Percentiles rank a stretch among this genome's conserved stretches.
Evolutionary conservation across 2,888 invertebrate genomes (phyloP).

Genomic region (Meandrusa payeni): DNA sequence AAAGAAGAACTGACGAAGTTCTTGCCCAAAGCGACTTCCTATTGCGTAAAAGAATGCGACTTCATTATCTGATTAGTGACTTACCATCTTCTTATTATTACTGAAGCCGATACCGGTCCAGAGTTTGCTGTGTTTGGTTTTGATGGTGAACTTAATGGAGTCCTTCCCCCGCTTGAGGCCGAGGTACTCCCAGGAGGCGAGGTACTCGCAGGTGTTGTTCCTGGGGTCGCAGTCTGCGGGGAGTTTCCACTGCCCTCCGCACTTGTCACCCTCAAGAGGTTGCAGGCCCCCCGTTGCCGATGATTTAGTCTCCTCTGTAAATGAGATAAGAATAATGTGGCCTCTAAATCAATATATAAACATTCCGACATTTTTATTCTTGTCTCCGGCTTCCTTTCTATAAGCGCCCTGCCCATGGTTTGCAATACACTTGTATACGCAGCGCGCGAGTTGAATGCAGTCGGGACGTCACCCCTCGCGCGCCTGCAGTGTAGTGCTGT

Average conservation of each 20-base stretch:
- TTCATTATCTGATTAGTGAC: conserved; percentile 26
- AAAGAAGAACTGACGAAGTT: too few relatives aligned
- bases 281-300: conserved; percentile 57
- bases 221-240: conserved; percentile 85
- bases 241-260: conserved; percentile 89
- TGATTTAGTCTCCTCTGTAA: conserved; percentile 71
- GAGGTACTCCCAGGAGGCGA: conserved; percentile 89
- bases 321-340: too few relatives aligned
- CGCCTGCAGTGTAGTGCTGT: too few relatives aligned
- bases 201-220: conserved; percentile 87
- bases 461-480: too few relatives aligned
- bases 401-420: too few relatives aligned
- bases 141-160: conserved; percentile 89
- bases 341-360: too few relatives aligned
- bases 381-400: too few relatives aligned
- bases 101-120: conserved; percentile 97
- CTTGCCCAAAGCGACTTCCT: too few relatives aligned
- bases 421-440: too few relatives aligned
- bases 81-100: conserved; percentile 90
- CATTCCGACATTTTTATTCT: too few relatives aligned
- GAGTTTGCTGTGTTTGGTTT: conserved; percentile 86
- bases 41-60: too few relatives aligned
- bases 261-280: conserved; percentile 74
- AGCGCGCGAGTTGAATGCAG: too few relatives aligned
- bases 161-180: conserved; percentile 84